These are phyloP conservation scores for Oeneis ivallda DNA, from an alignment of 2,888 invertebrate genomes.

Conservation along the genomic window DNA sequence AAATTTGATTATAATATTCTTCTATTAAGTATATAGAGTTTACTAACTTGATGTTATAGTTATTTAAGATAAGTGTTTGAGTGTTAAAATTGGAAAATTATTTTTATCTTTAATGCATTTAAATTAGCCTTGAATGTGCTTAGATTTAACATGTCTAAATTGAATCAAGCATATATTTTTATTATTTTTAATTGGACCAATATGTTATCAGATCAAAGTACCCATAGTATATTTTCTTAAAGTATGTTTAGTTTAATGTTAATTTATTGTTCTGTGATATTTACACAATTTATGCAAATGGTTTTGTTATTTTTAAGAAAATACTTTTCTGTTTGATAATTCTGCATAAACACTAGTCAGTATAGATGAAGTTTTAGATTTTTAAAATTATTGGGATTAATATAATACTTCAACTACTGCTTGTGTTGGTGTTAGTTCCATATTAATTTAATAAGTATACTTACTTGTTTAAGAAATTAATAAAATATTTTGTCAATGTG, in stretches of 20 bases:
- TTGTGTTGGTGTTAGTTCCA: not conserved
- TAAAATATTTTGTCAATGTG: no score
- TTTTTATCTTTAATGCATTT: slow-evolving; percentile 9
- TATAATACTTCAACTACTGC: no score
- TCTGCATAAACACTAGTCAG: slow-evolving; percentile 10
- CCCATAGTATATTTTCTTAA: slow-evolving; percentile 5
- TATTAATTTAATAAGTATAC: no score
- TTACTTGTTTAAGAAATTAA: no score
- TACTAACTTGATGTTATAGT: not conserved
- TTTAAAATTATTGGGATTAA: not conserved
- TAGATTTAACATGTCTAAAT: no score
- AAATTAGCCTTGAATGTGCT: not conserved
- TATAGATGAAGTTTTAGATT: not conserved
- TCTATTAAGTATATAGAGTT: not conserved
- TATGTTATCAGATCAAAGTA: no score
- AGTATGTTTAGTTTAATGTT: not conserved
- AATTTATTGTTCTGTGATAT: slow-evolving; percentile 20
- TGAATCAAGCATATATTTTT: not conserved
- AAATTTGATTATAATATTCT: not conserved
- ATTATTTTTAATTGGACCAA: slow-evolving; percentile 4
- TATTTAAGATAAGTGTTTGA: not conserved
- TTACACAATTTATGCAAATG: not conserved
- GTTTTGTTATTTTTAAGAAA: not conserved
- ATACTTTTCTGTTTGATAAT: not conserved
- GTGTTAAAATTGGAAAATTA: not conserved